phyloP scores from a whole-genome alignment of 2,888 invertebrate species.

The Buathra laborator region DNA sequence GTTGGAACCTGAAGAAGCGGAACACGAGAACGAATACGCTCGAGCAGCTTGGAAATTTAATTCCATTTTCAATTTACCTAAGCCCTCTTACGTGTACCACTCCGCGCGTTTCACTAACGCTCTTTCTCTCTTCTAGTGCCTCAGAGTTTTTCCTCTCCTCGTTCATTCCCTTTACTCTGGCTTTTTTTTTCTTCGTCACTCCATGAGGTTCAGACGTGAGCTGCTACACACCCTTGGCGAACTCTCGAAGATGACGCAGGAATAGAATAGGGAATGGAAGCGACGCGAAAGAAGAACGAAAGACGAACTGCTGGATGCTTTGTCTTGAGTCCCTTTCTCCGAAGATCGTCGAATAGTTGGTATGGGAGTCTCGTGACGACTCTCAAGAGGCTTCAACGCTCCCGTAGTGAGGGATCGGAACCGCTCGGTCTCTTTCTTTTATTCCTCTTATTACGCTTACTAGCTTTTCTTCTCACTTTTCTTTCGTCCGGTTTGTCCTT shows the following conservation, averaged over 20 bases:
- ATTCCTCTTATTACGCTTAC: slow-evolving; percentile 21
- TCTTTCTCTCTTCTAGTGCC: slow-evolving; percentile 62
- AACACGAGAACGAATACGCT: slow-evolving; percentile 49
- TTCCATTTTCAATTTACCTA: slow-evolving; percentile 82
- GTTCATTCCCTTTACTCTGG: slow-evolving; percentile 32
- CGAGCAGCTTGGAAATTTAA: slow-evolving; percentile 76
- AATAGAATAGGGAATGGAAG: slow-evolving; percentile 7
- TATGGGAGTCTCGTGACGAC: slow-evolving; percentile 4
- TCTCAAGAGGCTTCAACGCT: slow-evolving; percentile 27
- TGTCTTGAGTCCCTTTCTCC: slow-evolving; percentile 9
- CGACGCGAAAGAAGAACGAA: slow-evolving; percentile 12
- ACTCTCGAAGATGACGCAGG: background rate
- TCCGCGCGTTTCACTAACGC: slow-evolving; percentile 57
- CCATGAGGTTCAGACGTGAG: slow-evolving; percentile 28
- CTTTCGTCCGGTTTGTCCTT: slow-evolving; percentile 22
- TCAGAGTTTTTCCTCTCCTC: slow-evolving; percentile 17
- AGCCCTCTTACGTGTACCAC: slow-evolving; percentile 77
- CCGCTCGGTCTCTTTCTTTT: background rate
- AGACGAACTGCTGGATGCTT: background rate
- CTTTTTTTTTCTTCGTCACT: slow-evolving; percentile 39
- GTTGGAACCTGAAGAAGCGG: slow-evolving; percentile 15
- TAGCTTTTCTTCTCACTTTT: slow-evolving; percentile 19
- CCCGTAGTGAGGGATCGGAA: background rate
- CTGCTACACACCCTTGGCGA: slow-evolving; percentile 8
- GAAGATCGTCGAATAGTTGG: slow-evolving; percentile 8